These are phyloP conservation scores for Ageneiosus marmoratus DNA, from an alignment of 2,113 vertebrate genomes.

Conservation along the genomic window DNA sequence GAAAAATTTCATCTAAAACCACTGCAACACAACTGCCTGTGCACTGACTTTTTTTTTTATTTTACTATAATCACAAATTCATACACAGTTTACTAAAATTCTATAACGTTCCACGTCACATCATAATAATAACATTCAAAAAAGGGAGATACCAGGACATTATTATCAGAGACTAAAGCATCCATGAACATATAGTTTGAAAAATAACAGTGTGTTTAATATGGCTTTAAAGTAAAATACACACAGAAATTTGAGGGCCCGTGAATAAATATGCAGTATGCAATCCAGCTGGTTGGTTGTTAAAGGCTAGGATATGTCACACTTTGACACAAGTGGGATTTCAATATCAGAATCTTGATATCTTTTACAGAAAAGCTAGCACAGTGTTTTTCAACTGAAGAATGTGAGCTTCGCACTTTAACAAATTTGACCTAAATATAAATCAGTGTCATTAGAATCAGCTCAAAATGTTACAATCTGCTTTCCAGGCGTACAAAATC, in stretches of 20 bases:
- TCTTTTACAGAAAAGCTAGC: background rate
- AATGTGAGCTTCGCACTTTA: background rate
- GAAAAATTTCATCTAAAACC: background rate
- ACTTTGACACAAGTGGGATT: background rate
- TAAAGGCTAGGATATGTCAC: background rate
- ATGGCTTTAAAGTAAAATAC: background rate
- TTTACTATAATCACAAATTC: background rate
- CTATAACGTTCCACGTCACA: background rate
- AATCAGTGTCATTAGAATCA: background rate
- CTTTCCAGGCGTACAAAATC: background rate
- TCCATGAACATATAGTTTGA: background rate
- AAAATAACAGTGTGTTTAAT: background rate
- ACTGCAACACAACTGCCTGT: background rate
- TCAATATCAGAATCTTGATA: background rate
- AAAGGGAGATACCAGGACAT: background rate
- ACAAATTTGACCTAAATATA: background rate
- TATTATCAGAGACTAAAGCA: background rate
- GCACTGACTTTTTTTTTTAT: background rate
- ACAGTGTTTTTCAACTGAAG: background rate
- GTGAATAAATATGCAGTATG: background rate
- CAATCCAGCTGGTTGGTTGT: background rate
- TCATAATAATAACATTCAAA: background rate
- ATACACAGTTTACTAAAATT: background rate
- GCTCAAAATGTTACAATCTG: background rate
- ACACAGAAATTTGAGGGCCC: background rate